Conservation (phyloP, 2,113 vertebrate genomes). For the Sinocyclocheilus anshuiensis region DNA sequence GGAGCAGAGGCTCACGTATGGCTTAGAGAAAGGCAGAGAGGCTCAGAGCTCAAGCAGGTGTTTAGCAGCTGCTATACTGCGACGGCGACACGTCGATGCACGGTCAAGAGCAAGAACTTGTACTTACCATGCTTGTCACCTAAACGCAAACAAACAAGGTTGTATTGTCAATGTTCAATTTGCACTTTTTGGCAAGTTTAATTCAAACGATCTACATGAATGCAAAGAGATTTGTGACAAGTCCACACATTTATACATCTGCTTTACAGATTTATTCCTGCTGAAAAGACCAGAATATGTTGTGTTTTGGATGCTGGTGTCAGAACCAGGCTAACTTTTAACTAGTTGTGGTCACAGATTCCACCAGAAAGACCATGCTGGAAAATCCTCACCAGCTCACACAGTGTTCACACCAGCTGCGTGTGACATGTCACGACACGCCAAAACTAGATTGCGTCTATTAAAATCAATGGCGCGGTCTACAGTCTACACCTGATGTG, state of each 20-base stretch:
- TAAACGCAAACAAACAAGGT: constrained; percentile 90
- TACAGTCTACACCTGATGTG: too few relatives aligned
- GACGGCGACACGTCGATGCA: constrained; percentile 76
- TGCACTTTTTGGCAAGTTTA: neutral
- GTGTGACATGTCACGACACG: neutral
- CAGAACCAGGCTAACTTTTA: neutral
- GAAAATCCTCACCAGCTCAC: neutral
- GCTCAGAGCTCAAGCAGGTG: constrained; percentile 48
- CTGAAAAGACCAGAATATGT: neutral
- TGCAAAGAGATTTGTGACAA: neutral
- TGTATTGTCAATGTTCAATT: constrained; percentile 59
- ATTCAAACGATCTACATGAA: neutral
- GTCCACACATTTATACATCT: neutral
- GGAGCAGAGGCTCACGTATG: constrained; percentile 60
- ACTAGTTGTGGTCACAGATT: neutral
- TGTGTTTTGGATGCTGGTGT: neutral
- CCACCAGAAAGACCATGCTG: neutral
- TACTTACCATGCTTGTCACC: constrained; percentile 99
- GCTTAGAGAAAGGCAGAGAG: constrained; percentile 50
- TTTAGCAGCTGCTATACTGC: constrained; percentile 49
- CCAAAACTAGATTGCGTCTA: neutral
- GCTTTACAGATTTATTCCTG: constrained; percentile 1
- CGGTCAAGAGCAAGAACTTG: constrained; percentile 71
- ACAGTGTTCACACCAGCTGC: neutral
- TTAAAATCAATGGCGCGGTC: neutral